These are phyloP conservation scores for Monomorium pharaonis DNA, from an alignment of 1,140 invertebrate genomes.

Conservation along the genomic window DNA sequence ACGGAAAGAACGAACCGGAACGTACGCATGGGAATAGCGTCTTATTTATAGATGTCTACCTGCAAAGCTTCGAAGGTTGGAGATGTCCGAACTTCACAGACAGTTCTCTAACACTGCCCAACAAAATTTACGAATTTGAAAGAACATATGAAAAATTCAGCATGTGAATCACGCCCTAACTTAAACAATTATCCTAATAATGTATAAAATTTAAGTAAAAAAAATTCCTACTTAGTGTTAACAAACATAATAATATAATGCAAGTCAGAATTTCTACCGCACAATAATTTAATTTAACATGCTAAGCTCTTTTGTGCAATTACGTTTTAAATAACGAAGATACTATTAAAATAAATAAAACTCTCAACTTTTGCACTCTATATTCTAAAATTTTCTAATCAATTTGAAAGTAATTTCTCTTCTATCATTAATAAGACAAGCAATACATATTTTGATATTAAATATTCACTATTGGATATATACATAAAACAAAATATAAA, in stretches of 20 bases:
- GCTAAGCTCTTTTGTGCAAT: background rate
- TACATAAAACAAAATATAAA: background rate
- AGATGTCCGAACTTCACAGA: conserved; percentile 2
- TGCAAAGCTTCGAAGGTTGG: conserved; percentile 21
- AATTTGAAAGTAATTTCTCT: background rate
- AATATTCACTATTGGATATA: background rate
- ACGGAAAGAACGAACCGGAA: conserved; percentile 44
- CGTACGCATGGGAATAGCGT: conserved; percentile 19
- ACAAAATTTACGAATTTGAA: conserved; percentile 3
- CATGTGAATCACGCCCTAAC: background rate
- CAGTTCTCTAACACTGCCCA: background rate
- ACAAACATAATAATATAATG: background rate
- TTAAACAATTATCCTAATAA: background rate
- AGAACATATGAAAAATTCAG: background rate
- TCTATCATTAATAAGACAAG: background rate
- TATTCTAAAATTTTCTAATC: background rate
- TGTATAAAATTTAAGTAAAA: background rate
- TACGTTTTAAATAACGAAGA: background rate
- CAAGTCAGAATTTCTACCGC: background rate
- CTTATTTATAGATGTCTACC: conserved; percentile 61
- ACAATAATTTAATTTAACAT: background rate
- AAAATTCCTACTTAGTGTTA: background rate
- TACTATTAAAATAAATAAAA: background rate
- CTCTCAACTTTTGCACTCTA: background rate
- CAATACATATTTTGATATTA: background rate